Base-by-base conservation (phyloP, 2,113 vertebrate genomes). In the Coptodon bakossiorum region DNA sequence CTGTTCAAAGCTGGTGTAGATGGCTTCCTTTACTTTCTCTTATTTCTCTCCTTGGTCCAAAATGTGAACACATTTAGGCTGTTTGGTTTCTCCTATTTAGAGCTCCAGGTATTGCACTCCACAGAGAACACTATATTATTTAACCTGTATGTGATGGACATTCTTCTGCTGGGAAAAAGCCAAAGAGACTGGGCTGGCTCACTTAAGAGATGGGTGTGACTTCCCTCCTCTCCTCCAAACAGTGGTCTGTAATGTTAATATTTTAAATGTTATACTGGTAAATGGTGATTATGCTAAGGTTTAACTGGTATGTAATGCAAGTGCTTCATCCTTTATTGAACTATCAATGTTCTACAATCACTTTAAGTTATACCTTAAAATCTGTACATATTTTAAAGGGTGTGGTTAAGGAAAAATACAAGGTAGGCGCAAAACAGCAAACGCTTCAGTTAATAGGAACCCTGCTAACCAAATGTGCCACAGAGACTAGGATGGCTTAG, bases 401-500 rank as follows among this genome's bases (percentile, higher is more conserved):
- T 2, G 27, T 31, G 57, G 57, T 61, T 61, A 4, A 61, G 27
- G 29, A 61, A 34, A 17, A 19, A 19, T 31, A 61, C 57, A 61
- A 31, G 8, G 8, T 61, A 61, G 59, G 29, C 2, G 3, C 4
- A 9, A 36, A 66, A 17, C 61, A 66, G 29, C 4, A 0, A 63
- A 36, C 1, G 9, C 17, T 63, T 6, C 59, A 63, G 61, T n/a
- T 66, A 66, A 66, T 34, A 66, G 61, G 17, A 66, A 34, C 34
- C 17, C 17, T 1, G 9, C 36, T 66, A 66, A n/a, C 34, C 10
- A n/a, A 66, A 12, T 0, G 10, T 38, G 19, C 17, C 34, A 7
- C 1, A n/a, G 17, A 38, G 34, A 38, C 34, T 66, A 38, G 34
- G 4, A 17, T n/a, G 17, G 17, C 6, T n/a, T 22, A 12, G 0